Evolutionary conservation across 2,113 vertebrate species (phyloP), one percentile per base, ranked within the genome.

Genomic region (Thamnaconus septentrionalis): DNA sequence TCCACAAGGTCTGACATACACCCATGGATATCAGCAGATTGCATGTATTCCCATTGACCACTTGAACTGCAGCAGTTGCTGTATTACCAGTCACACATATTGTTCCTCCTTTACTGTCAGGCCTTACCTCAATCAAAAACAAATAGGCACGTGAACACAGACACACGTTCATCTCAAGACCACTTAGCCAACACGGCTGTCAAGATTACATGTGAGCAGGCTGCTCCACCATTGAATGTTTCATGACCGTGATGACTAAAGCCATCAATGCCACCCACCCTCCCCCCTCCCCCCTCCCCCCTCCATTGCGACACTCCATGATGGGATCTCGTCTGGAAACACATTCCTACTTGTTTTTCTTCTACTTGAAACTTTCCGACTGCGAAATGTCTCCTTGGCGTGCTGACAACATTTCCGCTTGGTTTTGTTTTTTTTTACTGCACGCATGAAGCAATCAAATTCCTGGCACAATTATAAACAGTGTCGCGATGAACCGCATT

Each of bases 401-500:
- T 2, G 18, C 18, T 31, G 18, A 31, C 18, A 31, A 31, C 18
- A 31, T 31, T 31, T 31, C 18, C 18, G 18, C 18, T 31, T 31
- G 18, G 1, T 31, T 31, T 31, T 31, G 1, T 31, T 46, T 62
- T 61, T 57, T 64, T 64, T 65, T 50, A 18, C 62, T 64, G 61
- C 61, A 66, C 43, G 59, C 59, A 53, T 53, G 49, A 58, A 71
- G 72, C 51, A 64, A 76, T 80, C 59, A 72, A 69, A 63, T 76
- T 73, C 58, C 50, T 61, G 39, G 69, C 74, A 78, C 66, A 80
- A 71, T 79, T 61, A 61, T 74, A 41, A 31, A 69, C 59, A 61
- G 71, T 59, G 50, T 55, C 6, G 59, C 71, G 73, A 73, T 81
- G 76, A 85, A 82, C 65, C 78, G 74, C 66, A 58, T 76, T 78